These are phyloP conservation scores for Chrysolina haemoptera DNA, from an alignment of 2,888 invertebrate genomes.

Conservation along the genomic window DNA sequence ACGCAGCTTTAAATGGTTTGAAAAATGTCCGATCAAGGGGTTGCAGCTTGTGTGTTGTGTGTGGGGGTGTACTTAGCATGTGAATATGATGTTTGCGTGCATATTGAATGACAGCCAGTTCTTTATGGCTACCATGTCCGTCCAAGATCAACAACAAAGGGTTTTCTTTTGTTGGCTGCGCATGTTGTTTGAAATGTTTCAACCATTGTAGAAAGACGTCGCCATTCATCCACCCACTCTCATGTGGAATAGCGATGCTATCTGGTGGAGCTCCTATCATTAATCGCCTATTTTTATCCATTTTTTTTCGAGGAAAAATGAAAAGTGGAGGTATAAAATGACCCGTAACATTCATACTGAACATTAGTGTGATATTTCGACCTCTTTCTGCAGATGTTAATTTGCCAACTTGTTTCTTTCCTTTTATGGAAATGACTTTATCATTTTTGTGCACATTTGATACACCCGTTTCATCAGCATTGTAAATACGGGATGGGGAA, in stretches of 20 bases:
- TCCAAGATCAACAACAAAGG: constrained; percentile 59
- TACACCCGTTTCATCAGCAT: constrained; percentile 65
- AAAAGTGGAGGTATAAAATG: constrained; percentile 63
- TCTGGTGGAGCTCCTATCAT: constrained; percentile 63
- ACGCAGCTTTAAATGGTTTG: no score
- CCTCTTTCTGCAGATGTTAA: constrained; percentile 62
- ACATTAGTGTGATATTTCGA: constrained; percentile 61
- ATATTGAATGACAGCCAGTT: constrained; percentile 13
- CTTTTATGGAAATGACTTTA: constrained; percentile 62
- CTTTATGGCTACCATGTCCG: constrained; percentile 57
- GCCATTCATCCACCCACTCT: constrained; percentile 61
- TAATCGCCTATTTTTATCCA: constrained; percentile 54
- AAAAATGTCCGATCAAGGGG: no score
- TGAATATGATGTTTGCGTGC: no score
- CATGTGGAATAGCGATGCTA: constrained; percentile 56
- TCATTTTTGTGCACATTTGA: constrained; percentile 65
- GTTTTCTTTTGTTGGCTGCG: constrained; percentile 42
- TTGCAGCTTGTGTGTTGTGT: no score
- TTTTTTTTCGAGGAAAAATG: constrained; percentile 63
- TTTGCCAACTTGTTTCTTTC: constrained; percentile 65
- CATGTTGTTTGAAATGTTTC: constrained; percentile 31
- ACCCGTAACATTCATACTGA: constrained; percentile 61
- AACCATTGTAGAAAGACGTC: constrained; percentile 54
- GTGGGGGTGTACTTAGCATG: no score
- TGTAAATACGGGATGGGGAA: constrained; percentile 43